These are phyloP conservation scores for Corythaeola cristata DNA, from an alignment of 2,113 vertebrate genomes.

Conservation along the genomic window DNA sequence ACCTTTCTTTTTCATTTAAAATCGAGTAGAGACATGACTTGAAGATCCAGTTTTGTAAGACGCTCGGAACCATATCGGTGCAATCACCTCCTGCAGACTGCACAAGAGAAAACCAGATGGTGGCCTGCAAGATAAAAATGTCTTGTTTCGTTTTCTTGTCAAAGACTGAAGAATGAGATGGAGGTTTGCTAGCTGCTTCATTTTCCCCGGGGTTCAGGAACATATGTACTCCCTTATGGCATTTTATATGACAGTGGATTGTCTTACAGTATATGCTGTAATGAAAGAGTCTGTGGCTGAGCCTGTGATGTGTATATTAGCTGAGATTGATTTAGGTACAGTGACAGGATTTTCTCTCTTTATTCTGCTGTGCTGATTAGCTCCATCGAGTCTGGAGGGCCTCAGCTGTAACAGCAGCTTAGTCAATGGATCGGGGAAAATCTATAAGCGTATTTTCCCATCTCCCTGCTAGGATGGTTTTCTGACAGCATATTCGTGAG, in stretches of 20 bases:
- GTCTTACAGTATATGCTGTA: neutral
- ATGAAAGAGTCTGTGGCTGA: neutral
- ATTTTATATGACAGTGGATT: neutral
- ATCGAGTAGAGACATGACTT: neutral
- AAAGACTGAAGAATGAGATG: neutral
- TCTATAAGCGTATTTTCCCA: neutral
- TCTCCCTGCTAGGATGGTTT: neutral
- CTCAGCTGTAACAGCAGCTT: slow-evolving; percentile 10
- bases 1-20: slow-evolving; percentile 29
- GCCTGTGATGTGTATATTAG: neutral
- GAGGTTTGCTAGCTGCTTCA: neutral
- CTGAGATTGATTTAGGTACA: neutral
- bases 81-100: neutral
- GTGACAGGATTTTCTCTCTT: neutral
- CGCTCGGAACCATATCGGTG: neutral
- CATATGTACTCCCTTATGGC: neutral
- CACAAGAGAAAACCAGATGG: neutral
- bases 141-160: neutral
- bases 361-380: slow-evolving; percentile 2
- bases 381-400: neutral
- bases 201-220: neutral
- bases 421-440: neutral
- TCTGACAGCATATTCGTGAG: neutral
- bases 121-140: neutral
- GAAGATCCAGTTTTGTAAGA: slow-evolving; percentile 61